phyloP scores from a whole-genome alignment of 2,113 vertebrate species.

The Todiramphus chloris region DNA sequence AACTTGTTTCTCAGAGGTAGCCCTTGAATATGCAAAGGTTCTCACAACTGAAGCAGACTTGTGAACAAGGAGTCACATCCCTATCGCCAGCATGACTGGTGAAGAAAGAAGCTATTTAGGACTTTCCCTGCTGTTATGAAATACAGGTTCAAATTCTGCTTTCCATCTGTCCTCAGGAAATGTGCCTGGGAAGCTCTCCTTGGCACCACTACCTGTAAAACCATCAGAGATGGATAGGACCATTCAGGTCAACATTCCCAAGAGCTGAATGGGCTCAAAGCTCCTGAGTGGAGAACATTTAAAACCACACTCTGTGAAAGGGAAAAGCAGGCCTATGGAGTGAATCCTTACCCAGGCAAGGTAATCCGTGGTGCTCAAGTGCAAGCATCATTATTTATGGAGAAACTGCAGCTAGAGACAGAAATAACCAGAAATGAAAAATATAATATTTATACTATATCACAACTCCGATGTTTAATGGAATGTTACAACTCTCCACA shows the following conservation, averaged over 20 bases:
- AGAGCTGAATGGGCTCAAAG: too few species aligned
- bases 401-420: too few species aligned
- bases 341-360: too few species aligned
- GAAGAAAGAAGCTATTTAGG: conserved; percentile 36
- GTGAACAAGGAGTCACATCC: not conserved
- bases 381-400: too few species aligned
- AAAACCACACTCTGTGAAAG: too few species aligned
- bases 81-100: not conserved
- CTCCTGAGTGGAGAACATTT: too few species aligned
- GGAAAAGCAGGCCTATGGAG: too few species aligned
- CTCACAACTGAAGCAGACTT: not conserved
- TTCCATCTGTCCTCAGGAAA: not conserved
- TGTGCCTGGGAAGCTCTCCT: not conserved
- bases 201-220: not conserved
- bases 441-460: too few species aligned
- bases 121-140: not conserved
- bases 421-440: too few species aligned
- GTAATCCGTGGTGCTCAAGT: too few species aligned
- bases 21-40: not conserved
- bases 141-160: not conserved
- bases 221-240: not conserved
- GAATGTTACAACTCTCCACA: too few species aligned
- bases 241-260: not conserved
- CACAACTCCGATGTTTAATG: too few species aligned
- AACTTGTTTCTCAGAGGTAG: not conserved